Base-by-base conservation (phyloP, 1,140 invertebrate genomes). In the Diplogasteroides magnus region DNA sequence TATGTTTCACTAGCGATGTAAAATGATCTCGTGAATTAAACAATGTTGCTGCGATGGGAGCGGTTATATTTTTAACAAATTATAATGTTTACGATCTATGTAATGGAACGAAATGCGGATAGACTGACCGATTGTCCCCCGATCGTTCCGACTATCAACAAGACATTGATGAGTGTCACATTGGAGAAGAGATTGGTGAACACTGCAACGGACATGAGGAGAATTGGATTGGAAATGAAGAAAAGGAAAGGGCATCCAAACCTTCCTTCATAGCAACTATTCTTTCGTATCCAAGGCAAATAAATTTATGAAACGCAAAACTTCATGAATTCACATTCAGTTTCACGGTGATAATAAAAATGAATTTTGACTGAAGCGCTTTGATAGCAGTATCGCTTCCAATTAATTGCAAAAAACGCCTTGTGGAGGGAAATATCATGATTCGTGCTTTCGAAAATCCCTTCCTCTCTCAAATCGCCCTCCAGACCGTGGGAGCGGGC, bases 111-210 rank as follows among this genome's bases (percentile, higher is more conserved):
- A 64, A 19, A 48, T 48, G 37, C 6, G 37, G 19, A 48, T 11
- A 11, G 19, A 11, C 78, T 71, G 31, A 76, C 77, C 25, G 78
- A 81, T 68, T 78, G 77, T 25, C 77, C 77, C 58, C 78, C 78
- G 65, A 78, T 74, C 11, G 77, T 78, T 11, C 78, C 79, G 14
- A 82, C 77, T 72, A 78, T 81, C 14, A 78, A 78, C 23, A 78
- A 56, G 14, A 72, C 76, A 73, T 78, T 80, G 23, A 78, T 55
- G 15, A 81, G 69, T 25, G 79, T 68, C 19, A 77, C 73, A 62
- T 76, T 78, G 25, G 75, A 62, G 27, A 78, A 78, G 13, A 81
- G 48, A 27, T 74, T 48, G 6, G 37, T 48, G 37, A 48, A 48
- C 37, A 48, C 37, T 48, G 37, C n/a, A n/a, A n/a, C n/a, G n/a